Evolutionary conservation across 2,888 invertebrate species (phyloP), one percentile per base, ranked within the genome.

Genomic region (Pollenia labialis): DNA sequence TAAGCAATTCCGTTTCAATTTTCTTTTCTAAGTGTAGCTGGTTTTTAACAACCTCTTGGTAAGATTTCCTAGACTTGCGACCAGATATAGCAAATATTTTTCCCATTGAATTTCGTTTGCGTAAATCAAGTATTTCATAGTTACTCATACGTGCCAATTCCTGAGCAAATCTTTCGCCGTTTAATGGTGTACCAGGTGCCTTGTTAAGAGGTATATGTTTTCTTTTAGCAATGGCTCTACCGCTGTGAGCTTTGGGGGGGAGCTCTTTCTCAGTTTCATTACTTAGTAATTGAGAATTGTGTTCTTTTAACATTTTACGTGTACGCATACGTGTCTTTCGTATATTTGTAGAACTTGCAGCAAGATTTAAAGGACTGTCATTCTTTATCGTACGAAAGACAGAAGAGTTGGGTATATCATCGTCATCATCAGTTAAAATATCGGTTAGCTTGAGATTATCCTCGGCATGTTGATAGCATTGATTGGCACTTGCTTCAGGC

Each of bases 61-160:
- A 12, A 1, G 9, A 62, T 2, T 42, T 32, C 0, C 10, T 9
- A 0, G 87, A 81, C 18, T 88, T 89, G 4, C 88, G 87, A 0
- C 89, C 88, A 16, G 89, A 88, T 0, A 89, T 4, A 0, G 89
- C 80, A 80, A 87, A 77, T 4, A 89, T 54, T 32, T 77, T 81
- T 11, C 89, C 89, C 54, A 88, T 12, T 0, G 92, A 92, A 54
- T 90, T 90, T 6, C 91, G 91, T 76, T 91, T 92, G 2, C 92
- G 90, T 44, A 92, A 87, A 86, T 92, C 92, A 4, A 92, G 85
- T 75, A 92, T 91, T 88, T 92, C 91, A 72, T 90, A 90, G 83
- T 92, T 91, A 64, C 90, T 92, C 89, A 92, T 89, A 10, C 91
- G 89, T 0, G 88, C 89, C 10, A 89, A 60, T 62, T 92, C 92